Conservation (phyloP, 2,797 vertebrate species). For the Rachycentron canadum region DNA sequence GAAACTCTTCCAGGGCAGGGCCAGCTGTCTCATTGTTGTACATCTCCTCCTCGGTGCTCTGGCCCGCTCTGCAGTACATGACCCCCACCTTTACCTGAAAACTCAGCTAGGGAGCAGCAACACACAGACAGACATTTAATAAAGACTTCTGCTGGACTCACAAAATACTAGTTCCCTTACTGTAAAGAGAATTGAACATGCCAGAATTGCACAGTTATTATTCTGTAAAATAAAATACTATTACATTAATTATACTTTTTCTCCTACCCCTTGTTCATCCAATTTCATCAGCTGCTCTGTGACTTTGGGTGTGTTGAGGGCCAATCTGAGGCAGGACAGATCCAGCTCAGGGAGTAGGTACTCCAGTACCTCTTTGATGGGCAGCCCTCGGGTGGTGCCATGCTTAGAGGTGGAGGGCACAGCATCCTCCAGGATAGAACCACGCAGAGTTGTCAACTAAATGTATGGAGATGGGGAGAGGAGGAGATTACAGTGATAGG, state of each 20-base stretch:
- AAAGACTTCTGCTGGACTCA: neutral
- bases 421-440: slow-evolving; percentile 93
- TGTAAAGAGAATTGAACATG: neutral
- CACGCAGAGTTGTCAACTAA: slow-evolving; percentile 94
- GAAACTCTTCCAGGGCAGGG: slow-evolving; percentile 95
- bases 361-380: slow-evolving; percentile 95
- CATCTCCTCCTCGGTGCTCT: slow-evolving; percentile 98
- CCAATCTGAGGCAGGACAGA: slow-evolving; percentile 92
- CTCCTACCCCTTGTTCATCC: slow-evolving; percentile 95
- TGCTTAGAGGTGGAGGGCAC: slow-evolving; percentile 96
- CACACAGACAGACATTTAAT: neutral
- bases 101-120: slow-evolving; percentile 88
- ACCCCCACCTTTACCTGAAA: slow-evolving; percentile 98
- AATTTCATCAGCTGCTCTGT: slow-evolving; percentile 98
- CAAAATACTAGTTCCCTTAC: neutral
- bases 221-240: neutral
- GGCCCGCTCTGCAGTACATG: slow-evolving; percentile 96
- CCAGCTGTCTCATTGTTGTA: slow-evolving; percentile 96
- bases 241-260: neutral
- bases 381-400: slow-evolving; percentile 91
- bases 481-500: slow-evolving; percentile 25
- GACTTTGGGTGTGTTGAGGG: slow-evolving; percentile 97
- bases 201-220: neutral
- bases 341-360: slow-evolving; percentile 94
- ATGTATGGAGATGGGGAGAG: slow-evolving; percentile 20